These are phyloP conservation scores for Lutjanus argentimaculatus DNA, from an alignment of 2,797 vertebrate species.

Conservation along the genomic window DNA sequence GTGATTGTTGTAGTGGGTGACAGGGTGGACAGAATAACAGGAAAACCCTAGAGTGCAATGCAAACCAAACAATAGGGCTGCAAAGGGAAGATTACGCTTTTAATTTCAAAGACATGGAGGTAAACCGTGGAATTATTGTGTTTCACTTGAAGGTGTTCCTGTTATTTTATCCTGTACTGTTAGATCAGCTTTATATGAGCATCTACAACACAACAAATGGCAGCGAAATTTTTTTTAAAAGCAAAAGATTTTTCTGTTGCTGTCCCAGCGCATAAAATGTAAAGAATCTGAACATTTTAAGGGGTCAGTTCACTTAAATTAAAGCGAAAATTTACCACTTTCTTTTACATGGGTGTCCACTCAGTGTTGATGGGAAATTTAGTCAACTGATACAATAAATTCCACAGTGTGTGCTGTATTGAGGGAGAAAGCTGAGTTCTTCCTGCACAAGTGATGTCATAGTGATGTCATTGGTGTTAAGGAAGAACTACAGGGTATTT, in stretches of 20 bases:
- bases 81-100: background rate
- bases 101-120: background rate
- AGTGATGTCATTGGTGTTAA: no score
- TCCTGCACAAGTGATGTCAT: no score
- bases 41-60: background rate
- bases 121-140: background rate
- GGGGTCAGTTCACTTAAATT: background rate
- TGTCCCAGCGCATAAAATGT: background rate
- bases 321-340: no score
- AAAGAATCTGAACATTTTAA: background rate
- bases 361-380: no score
- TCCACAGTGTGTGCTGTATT: no score
- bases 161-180: slow-evolving; percentile 3
- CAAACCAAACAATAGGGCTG: background rate
- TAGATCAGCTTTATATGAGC: background rate
- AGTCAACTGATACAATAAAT: no score
- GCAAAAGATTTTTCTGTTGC: slow-evolving; percentile 28
- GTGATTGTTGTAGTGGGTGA: background rate
- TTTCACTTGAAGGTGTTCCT: background rate
- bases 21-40: slow-evolving; percentile 11
- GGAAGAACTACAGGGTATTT: no score
- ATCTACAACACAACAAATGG: background rate
- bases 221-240: no score
- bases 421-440: no score
- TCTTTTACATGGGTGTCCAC: no score